Percentiles rank a stretch among this genome's conserved stretches.
Conservation (phyloP, 2,797 vertebrate species). For the Esox masquinongy region DNA sequence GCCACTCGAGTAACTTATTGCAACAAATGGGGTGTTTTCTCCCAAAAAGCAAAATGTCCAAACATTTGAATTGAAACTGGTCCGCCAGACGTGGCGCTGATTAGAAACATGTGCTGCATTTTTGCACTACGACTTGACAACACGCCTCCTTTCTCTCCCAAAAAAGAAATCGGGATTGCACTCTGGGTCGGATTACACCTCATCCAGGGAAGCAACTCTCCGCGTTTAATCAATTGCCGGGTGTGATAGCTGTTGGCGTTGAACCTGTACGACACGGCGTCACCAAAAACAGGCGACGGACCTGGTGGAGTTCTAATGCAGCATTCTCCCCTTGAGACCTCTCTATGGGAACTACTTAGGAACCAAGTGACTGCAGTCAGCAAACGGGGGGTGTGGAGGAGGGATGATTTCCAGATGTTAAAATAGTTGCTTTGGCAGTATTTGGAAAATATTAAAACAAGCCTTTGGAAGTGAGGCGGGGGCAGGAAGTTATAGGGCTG, state of each 20-base stretch:
- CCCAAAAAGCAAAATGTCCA: slow-evolving; percentile 57
- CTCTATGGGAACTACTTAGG: slow-evolving; percentile 72
- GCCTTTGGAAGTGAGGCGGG: slow-evolving; percentile 52
- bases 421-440: slow-evolving; percentile 79
- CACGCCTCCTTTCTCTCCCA: slow-evolving; percentile 64
- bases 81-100: slow-evolving; percentile 63
- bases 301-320: slow-evolving; percentile 47
- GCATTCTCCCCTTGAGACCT: slow-evolving; percentile 35
- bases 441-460: slow-evolving; percentile 71
- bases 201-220: background rate
- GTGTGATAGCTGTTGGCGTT: slow-evolving; percentile 19
- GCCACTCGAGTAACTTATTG: slow-evolving; percentile 64
- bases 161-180: slow-evolving; percentile 7
- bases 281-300: slow-evolving; percentile 26
- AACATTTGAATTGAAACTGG: slow-evolving; percentile 69
- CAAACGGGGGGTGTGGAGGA: slow-evolving; percentile 53
- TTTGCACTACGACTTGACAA: slow-evolving; percentile 76
- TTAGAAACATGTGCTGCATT: slow-evolving; percentile 80
- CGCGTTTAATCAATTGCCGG: slow-evolving; percentile 6
- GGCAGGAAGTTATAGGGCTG: slow-evolving; percentile 52
- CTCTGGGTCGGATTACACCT: slow-evolving; percentile 28
- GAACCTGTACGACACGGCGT: slow-evolving; percentile 21
- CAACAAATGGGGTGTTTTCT: slow-evolving; percentile 67
- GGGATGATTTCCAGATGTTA: slow-evolving; percentile 89
- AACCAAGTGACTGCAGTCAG: slow-evolving; percentile 71